Percentiles rank a stretch among this genome's conserved stretches.
These are phyloP conservation scores for Scartelaos histophorus DNA, from an alignment of 2,113 vertebrate genomes.

Conservation along the genomic window DNA sequence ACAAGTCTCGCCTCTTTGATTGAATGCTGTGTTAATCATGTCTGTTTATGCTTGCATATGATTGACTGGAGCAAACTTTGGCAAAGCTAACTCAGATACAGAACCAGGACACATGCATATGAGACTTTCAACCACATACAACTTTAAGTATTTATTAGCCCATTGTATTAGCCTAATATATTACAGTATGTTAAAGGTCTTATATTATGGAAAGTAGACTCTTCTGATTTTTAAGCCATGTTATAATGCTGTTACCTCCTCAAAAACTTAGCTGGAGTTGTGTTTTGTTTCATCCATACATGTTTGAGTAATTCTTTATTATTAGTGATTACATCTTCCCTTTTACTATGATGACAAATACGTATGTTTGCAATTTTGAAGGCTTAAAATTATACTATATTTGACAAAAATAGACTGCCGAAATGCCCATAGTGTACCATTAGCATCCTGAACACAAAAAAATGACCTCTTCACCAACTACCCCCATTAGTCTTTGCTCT, in stretches of 20 bases:
- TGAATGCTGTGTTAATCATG: constrained; percentile 7
- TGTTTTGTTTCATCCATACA: no score
- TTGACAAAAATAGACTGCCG: background rate
- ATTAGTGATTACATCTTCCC: no score
- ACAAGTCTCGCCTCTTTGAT: constrained; percentile 3
- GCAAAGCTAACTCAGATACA: background rate
- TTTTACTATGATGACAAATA: no score
- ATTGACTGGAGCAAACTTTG: background rate
- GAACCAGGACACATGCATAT: background rate
- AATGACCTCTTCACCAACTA: background rate
- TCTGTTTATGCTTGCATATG: constrained; percentile 4
- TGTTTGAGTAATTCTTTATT: no score
- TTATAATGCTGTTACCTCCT: no score
- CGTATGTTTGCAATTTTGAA: no score
- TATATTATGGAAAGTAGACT: no score
- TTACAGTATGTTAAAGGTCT: background rate
- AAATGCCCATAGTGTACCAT: background rate
- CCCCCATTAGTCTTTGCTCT: background rate
- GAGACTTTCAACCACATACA: background rate
- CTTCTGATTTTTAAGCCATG: no score
- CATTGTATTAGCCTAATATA: background rate
- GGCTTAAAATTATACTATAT: no score
- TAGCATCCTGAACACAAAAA: background rate
- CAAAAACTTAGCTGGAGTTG: no score
- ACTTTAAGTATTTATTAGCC: background rate